Conservation (phyloP, 2,888 invertebrate species). For the Acronicta leporina region DNA sequence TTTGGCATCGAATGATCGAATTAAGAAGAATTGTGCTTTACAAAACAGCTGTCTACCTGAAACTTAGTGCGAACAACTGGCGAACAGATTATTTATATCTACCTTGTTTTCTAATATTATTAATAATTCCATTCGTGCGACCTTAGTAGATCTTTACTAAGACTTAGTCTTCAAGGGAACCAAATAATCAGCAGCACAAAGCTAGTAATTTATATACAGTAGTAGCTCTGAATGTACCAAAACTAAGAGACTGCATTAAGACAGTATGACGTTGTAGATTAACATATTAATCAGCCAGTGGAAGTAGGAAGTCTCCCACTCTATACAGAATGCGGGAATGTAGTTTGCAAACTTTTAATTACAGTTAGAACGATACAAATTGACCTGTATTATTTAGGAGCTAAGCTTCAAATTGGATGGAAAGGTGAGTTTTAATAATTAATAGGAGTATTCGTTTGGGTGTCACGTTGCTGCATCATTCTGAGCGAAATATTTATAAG, state of each 20-base stretch:
- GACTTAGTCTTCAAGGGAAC: constrained; percentile 29
- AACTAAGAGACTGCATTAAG: constrained; percentile 61
- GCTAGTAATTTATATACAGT: constrained; percentile 47
- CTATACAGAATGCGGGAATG: constrained; percentile 44
- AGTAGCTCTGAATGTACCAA: constrained; percentile 36
- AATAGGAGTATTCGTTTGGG: constrained; percentile 50
- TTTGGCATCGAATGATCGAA: constrained; percentile 11
- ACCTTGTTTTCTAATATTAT: constrained; percentile 39
- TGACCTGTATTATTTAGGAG: constrained; percentile 26
- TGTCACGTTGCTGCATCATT: constrained; percentile 51
- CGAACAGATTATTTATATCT: constrained; percentile 2
- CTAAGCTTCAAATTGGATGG: constrained; percentile 34
- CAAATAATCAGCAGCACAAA: constrained; percentile 46
- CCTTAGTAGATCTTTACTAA: constrained; percentile 22
- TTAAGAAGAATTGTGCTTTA: constrained; percentile 4
- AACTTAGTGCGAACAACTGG: constrained; percentile 12
- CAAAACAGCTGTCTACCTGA: constrained; percentile 40
- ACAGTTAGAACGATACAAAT: constrained; percentile 38
- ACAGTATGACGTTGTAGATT: constrained; percentile 62
- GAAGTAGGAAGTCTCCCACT: constrained; percentile 44
- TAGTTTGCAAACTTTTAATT: constrained; percentile 55
- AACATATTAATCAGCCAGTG: constrained; percentile 67
- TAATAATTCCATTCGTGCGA: constrained; percentile 27
- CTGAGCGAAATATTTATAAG: constrained; percentile 49
- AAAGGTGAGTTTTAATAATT: constrained; percentile 41